Base-by-base conservation (phyloP, 1,140 invertebrate genomes). In the Conus betulinus region DNA sequence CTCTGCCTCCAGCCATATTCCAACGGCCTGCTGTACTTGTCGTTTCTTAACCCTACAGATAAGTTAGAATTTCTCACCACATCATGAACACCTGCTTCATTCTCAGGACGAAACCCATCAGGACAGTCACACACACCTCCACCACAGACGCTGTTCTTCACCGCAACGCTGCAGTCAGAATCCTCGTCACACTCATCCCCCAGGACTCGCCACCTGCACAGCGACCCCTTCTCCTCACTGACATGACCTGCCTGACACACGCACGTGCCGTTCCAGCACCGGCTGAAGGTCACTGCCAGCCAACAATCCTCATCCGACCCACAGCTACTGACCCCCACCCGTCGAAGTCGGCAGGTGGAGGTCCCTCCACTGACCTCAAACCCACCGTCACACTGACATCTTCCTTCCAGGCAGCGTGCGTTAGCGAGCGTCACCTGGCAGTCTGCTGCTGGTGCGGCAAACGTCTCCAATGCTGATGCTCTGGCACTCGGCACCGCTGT, bases 111-210 rank as follows among this genome's bases (percentile, higher is more conserved):
- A 11, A 27, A 67, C 17, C 87, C 87, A 25, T 53, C 25, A 13
- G 53, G 78, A 27, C 87, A 88, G 5, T 25, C 13, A n/a, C 87
- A 88, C 0, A 27, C 51, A 39, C 20, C 17, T 5, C 55, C 8
- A 5, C 5, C 5, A 57, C 87, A 88, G 5, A 17, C 39, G 25
- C 87, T 88, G 27, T 55, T 67, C 55, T 71, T 55, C 23, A 88
- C 71, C 23, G 87, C 89, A 53, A 89, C 89, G 55, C 20, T 78
- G 71, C 92, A 92, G 81, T 92, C 91, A 0, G 74, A 51, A 53
- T 92, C 88, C 10, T 85, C 83, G 0, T 39, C n/a, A 74, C 92
- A 92, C 13, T 67, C 71, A 27, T 90, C 85, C 27, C 86, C 84
- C 2, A 90, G 51, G 3, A 4, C 51, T 8, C 89, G 88, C 23